Evolutionary conservation across 2,888 invertebrate species (phyloP).

Genomic region (Eurytoma adleriae): DNA sequence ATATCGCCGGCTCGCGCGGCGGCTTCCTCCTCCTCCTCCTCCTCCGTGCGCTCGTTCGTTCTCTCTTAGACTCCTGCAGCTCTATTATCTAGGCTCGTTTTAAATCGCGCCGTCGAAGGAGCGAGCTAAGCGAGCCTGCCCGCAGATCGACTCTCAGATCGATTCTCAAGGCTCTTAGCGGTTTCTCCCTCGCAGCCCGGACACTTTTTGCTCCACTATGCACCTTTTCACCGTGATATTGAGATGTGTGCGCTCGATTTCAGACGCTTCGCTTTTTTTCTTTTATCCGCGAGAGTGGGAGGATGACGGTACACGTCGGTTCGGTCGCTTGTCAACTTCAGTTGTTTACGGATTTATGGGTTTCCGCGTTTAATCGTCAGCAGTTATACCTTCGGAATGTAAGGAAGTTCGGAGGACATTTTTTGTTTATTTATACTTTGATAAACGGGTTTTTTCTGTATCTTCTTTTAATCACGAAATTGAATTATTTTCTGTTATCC

Average conservation of each 20-base stretch:
- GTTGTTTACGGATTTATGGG: too few species aligned
- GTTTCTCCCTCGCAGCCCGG: slow-evolving; percentile 37
- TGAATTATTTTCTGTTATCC: too few species aligned
- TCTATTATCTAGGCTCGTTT: slow-evolving; percentile 55
- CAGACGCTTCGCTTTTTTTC: background rate
- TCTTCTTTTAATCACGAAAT: too few species aligned
- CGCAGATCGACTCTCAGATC: slow-evolving; percentile 44
- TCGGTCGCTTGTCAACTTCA: too few species aligned
- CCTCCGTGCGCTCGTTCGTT: slow-evolving; percentile 36
- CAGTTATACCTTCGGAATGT: too few species aligned
- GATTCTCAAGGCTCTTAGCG: slow-evolving; percentile 54
- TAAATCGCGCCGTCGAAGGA: slow-evolving; percentile 39
- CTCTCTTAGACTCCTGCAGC: slow-evolving; percentile 47
- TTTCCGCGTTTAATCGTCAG: too few species aligned
- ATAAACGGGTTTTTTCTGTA: too few species aligned
- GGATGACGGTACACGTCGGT: background rate
- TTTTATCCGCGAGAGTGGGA: background rate
- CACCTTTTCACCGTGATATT: slow-evolving; percentile 12
- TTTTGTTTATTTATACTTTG: too few species aligned
- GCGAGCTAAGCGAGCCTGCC: slow-evolving; percentile 28
- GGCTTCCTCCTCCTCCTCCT: slow-evolving; percentile 37
- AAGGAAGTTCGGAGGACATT: too few species aligned
- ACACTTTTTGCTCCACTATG: slow-evolving; percentile 30
- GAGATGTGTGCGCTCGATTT: slow-evolving; percentile 7
- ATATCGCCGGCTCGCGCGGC: slow-evolving; percentile 28